These are phyloP conservation scores for Vanessa tameamea DNA, from an alignment of 1,140 invertebrate genomes.

Conservation along the genomic window DNA sequence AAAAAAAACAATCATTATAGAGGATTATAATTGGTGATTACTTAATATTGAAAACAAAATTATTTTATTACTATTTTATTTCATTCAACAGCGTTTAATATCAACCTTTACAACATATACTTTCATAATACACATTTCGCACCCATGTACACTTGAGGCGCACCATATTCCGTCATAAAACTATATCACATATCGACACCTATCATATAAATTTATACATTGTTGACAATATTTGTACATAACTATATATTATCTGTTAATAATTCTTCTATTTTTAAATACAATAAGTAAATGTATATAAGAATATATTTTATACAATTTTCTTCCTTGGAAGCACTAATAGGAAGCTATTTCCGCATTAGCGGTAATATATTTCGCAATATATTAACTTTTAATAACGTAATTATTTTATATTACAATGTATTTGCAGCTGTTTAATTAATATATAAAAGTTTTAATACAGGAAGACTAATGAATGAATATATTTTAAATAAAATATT, in stretches of 20 bases:
- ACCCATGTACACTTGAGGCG: constrained; percentile 54
- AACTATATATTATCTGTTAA: constrained; percentile 17
- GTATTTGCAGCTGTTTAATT: neutral
- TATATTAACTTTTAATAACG: constrained; percentile 40
- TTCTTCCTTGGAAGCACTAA: constrained; percentile 31
- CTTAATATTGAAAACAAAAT: constrained; percentile 25
- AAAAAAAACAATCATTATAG: no score
- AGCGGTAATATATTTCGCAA: constrained; percentile 31
- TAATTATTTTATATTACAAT: constrained; percentile 9
- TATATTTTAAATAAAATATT: neutral
- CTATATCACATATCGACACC: constrained; percentile 72
- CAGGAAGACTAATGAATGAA: constrained; percentile 16
- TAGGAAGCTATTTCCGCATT: neutral
- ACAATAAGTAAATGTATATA: constrained; percentile 13
- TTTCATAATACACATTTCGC: constrained; percentile 34
- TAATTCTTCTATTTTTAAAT: constrained; percentile 20
- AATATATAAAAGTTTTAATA: neutral
- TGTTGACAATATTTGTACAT: constrained; percentile 22
- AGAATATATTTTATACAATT: constrained; percentile 9
- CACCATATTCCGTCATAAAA: constrained; percentile 48
- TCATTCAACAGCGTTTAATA: constrained; percentile 52
- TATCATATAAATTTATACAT: constrained; percentile 10
- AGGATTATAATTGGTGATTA: no score
- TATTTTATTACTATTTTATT: constrained; percentile 57
- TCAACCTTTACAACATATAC: constrained; percentile 6